phyloP scores from a whole-genome alignment of 2,113 vertebrate genomes.

The Xyliphius kryptos region DNA sequence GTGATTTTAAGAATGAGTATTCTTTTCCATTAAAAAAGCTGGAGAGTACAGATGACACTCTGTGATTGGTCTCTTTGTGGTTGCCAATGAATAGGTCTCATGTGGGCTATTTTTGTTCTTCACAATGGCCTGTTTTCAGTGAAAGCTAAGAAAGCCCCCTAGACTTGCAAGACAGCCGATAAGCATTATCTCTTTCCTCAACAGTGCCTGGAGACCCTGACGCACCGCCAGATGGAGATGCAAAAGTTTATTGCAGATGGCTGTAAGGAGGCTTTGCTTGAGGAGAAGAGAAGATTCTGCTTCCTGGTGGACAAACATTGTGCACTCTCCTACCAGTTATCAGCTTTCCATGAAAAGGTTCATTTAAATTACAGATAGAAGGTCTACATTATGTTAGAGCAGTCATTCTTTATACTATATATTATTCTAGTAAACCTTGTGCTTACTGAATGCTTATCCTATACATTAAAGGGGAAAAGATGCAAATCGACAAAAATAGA shows the following conservation, averaged over 20 bases:
- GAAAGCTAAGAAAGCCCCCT: background rate
- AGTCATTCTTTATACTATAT: no score
- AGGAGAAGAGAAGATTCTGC: slow-evolving; percentile 93
- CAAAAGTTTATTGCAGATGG: slow-evolving; percentile 90
- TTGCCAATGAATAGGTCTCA: no score
- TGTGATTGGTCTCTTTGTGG: slow-evolving; percentile 12
- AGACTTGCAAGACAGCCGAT: slow-evolving; percentile 2
- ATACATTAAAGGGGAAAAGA: no score
- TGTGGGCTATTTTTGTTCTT: slow-evolving; percentile 6
- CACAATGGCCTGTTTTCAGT: slow-evolving; percentile 7
- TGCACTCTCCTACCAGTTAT: slow-evolving; percentile 72
- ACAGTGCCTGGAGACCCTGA: slow-evolving; percentile 85
- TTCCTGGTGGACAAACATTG: slow-evolving; percentile 97
- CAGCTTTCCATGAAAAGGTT: slow-evolving; percentile 82
- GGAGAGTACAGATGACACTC: background rate
- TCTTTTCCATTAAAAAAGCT: slow-evolving; percentile 3
- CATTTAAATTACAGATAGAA: no score
- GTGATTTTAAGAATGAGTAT: no score
- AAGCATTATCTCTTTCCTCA: slow-evolving; percentile 6
- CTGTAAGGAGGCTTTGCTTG: slow-evolving; percentile 86
- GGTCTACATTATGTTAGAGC: no score
- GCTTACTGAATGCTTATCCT: no score
- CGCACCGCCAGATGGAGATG: slow-evolving; percentile 83
- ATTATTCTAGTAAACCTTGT: no score
- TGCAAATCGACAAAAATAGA: no score